Base-by-base conservation (phyloP, 2,888 invertebrate genomes). In the Drosophila nigritarsus region DNA sequence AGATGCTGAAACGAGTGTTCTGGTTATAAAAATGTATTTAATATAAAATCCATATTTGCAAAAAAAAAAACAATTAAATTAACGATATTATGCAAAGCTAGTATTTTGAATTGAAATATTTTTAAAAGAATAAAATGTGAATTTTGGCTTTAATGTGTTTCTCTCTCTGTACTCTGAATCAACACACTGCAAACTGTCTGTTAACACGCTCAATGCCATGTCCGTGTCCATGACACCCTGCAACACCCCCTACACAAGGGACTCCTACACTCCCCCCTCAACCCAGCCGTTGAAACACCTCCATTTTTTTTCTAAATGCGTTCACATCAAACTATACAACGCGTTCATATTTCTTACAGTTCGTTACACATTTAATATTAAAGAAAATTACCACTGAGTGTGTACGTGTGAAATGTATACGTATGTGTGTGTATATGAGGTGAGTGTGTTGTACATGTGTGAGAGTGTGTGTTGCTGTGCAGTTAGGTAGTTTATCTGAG, bases 321-420 rank as follows among this genome's bases (percentile, higher is more conserved):
- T 83, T 86, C 69, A 53, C 83, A 86, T 89, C 78, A 88, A 89
- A 88, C 90, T 88, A 78, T 60, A 78, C 64, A 88, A 80, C 87
- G 83, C 81, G 83, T 76, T 90, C 89, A 88, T 88, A 89, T 83
- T 88, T 86, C 87, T 78, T 89, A 78, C 90, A 78, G 85, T 90
- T 86, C 90, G 86, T 86, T 86, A 88, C 83, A 88, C 87, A 86
- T 86, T 90, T 86, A 86, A 86, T 89, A 86, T 86, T 89, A 88
- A 86, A 83, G 90, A 86, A 86, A 89, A 86, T 86, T 88, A 86
- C 85, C 73, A 67, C 83, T 68, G 74, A 34, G 45, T 75, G 65
- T 42, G 34, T 48, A 70, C 34, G 29, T 34, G 20, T 73, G 65
- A 50, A 38, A 42, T 60, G 50, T 34, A 20, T 30, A 34, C 40